A percentile compares a stretch with the other conserved stretches of the same genome.
Conservation (phyloP, 1,140 invertebrate genomes). For the Hyles vespertilio region DNA sequence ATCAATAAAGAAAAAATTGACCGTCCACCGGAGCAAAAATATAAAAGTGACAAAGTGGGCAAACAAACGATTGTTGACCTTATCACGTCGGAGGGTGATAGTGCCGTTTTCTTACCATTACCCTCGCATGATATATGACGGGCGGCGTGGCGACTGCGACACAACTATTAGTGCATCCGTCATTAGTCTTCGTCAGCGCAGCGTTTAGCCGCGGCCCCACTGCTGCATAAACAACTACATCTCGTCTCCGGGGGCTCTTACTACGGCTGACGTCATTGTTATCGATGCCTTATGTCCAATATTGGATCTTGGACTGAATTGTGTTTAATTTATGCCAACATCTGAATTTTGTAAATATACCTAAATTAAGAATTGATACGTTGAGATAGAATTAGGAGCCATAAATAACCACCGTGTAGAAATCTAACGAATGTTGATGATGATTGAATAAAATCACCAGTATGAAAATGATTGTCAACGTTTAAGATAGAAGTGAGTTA, state of each 20-base stretch:
- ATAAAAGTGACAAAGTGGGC: constrained; percentile 5
- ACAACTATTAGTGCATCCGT: constrained; percentile 74
- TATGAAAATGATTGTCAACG: no score
- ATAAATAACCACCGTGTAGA: no score
- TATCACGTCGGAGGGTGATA: constrained; percentile 64
- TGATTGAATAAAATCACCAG: no score
- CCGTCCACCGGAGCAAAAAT: constrained; percentile 14
- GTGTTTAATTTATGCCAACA: no score
- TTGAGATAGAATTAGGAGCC: no score
- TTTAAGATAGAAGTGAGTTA: no score
- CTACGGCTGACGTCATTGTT: constrained; percentile 9
- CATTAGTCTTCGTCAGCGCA: constrained; percentile 70
- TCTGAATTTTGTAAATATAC: no score
- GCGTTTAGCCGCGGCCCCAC: constrained; percentile 41
- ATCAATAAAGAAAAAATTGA: constrained; percentile 30
- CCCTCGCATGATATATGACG: constrained; percentile 64
- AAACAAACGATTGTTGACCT: constrained; percentile 44
- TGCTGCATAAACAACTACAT: constrained; percentile 55
- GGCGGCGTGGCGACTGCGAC: constrained; percentile 46
- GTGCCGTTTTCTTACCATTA: constrained; percentile 62
- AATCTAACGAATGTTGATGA: no score
- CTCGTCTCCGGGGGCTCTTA: constrained; percentile 18
- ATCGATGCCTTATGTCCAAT: not conserved
- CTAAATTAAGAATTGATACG: no score
- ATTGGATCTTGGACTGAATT: no score